phyloP scores from a whole-genome alignment of 2,797 vertebrate genomes.

The Fringilla coelebs region DNA sequence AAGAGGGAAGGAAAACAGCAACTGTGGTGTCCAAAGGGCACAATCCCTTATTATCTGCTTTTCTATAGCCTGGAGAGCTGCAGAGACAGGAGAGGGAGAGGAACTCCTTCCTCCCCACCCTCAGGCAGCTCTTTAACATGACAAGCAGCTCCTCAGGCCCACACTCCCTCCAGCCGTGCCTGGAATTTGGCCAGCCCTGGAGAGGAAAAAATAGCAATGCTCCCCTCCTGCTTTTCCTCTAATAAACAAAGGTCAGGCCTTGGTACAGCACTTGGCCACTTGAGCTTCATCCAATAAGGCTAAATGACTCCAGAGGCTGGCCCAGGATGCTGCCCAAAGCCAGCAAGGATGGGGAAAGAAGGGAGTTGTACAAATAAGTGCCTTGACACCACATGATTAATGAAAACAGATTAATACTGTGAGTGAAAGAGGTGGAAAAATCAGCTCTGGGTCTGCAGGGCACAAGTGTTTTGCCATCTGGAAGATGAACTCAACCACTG shows the following conservation, averaged over 20 bases:
- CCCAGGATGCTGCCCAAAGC: not conserved
- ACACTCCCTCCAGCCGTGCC: not conserved
- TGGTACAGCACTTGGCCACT: not conserved
- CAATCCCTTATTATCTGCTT: not conserved
- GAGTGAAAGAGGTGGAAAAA: not conserved
- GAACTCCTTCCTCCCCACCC: not conserved
- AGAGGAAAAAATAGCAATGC: slow-evolving; percentile 12
- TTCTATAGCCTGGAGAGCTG: not conserved
- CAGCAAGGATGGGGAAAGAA: not conserved
- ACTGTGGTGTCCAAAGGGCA: not conserved
- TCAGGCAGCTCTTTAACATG: not conserved
- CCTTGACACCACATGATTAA: not conserved
- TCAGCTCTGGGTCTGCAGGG: not conserved
- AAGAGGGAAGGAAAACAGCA: not conserved
- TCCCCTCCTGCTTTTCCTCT: slow-evolving; percentile 4
- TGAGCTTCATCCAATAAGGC: not conserved
- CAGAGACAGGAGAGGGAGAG: not conserved
- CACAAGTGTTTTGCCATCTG: slow-evolving; percentile 32
- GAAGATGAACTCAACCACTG: not conserved
- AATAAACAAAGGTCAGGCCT: not conserved
- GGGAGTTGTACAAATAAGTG: not conserved
- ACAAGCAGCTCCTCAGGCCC: not conserved
- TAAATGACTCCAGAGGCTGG: not conserved
- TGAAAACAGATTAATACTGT: not conserved
- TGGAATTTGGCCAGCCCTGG: slow-evolving; percentile 10